Percentiles rank a stretch among this genome's conserved stretches.
phyloP scores from a whole-genome alignment of 2,888 invertebrate species.

The Phortica okadai region DNA sequence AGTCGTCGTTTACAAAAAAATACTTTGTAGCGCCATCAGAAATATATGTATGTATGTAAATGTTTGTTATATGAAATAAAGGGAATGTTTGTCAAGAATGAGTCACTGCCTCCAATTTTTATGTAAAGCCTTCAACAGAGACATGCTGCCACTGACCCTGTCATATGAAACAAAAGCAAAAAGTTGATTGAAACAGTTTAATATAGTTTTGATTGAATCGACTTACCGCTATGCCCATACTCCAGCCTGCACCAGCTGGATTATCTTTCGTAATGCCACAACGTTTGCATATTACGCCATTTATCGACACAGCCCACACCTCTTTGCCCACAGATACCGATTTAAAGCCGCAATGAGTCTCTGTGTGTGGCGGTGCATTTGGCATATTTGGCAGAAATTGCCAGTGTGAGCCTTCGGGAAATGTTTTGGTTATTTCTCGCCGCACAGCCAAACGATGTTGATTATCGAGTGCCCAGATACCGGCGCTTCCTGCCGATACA shows the following conservation, averaged over 20 bases:
- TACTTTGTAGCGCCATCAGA: conserved; percentile 8
- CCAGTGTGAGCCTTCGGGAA: conserved; percentile 92
- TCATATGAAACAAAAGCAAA: neutral
- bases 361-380: conserved; percentile 79
- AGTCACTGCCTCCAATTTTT: neutral
- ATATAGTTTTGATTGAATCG: neutral
- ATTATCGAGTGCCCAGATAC: conserved; percentile 89
- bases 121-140: conserved; percentile 67
- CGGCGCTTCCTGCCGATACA: conserved; percentile 83
- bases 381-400: conserved; percentile 81
- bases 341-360: conserved; percentile 80
- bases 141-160: conserved; percentile 79
- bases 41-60: neutral
- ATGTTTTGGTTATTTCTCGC: conserved; percentile 84
- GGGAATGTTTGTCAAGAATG: conserved; percentile 14
- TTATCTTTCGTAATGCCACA: conserved; percentile 85
- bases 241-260: conserved; percentile 89
- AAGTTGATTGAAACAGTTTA: neutral
- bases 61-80: neutral
- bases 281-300: conserved; percentile 83
- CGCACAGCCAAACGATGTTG: conserved; percentile 86
- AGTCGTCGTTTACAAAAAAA: conserved; percentile 20
- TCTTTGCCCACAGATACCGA: conserved; percentile 85
- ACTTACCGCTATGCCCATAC: conserved; percentile 79
- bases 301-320: conserved; percentile 87